Conservation (phyloP, 2,797 vertebrate genomes). For the Sardinella longiceps region DNA sequence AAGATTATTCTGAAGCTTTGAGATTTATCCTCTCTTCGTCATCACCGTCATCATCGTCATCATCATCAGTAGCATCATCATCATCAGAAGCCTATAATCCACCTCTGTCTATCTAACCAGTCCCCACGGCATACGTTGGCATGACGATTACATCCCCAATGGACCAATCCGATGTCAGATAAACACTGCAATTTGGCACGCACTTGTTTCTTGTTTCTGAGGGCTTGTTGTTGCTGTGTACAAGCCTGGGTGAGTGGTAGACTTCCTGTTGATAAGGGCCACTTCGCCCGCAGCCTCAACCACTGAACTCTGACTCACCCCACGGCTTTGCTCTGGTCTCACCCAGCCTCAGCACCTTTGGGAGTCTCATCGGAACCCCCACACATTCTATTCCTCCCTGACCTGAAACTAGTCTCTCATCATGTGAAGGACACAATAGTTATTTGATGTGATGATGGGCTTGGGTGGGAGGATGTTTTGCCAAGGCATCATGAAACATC, state of each 20-base stretch:
- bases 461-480: too few relatives aligned
- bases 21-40: not conserved
- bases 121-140: not conserved
- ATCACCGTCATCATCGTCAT: slow-evolving; percentile 54
- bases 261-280: slow-evolving; percentile 61
- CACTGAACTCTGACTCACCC: slow-evolving; percentile 51
- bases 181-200: slow-evolving; percentile 28
- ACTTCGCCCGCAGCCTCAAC: slow-evolving; percentile 56
- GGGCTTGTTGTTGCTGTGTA: not conserved
- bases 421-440: too few relatives aligned
- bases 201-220: not conserved
- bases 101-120: not conserved
- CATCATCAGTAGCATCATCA: not conserved
- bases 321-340: not conserved
- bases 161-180: slow-evolving; percentile 62
- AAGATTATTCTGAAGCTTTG: not conserved
- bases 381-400: too few relatives aligned
- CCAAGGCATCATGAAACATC: too few relatives aligned
- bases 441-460: too few relatives aligned
- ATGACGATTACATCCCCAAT: slow-evolving; percentile 38
- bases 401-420: too few relatives aligned
- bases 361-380: not conserved
- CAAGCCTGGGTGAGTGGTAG: slow-evolving; percentile 43
- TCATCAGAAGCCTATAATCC: too few relatives aligned
- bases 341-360: not conserved